Percentiles rank a stretch among this genome's conserved stretches.
Conservation (phyloP, 2,113 vertebrate genomes). For the Ammodytes dubius region DNA sequence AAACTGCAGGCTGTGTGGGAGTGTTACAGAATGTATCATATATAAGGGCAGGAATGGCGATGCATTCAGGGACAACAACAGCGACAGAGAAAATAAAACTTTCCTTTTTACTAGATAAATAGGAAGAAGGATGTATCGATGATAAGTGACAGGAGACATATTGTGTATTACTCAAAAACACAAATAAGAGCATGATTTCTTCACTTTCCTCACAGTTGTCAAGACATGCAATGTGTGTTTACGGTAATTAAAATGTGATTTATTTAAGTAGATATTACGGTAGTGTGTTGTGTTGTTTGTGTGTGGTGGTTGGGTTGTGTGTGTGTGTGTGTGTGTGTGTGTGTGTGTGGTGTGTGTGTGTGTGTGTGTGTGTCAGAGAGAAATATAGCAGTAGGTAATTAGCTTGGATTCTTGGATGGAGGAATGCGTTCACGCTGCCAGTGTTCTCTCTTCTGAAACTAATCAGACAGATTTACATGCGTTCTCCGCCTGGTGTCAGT, state of each 20-base stretch:
- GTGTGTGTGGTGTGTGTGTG: too few relatives aligned
- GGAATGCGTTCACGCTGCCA: not conserved
- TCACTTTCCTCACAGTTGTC: not conserved
- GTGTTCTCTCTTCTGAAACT: slow-evolving; percentile 41
- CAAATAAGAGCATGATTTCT: not conserved
- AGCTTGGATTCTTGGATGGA: slow-evolving; percentile 32
- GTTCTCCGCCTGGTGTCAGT: slow-evolving; percentile 22
- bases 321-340: too few relatives aligned
- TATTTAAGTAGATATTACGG: too few relatives aligned
- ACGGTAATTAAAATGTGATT: not conserved
- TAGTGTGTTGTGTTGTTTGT: too few relatives aligned
- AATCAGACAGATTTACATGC: slow-evolving; percentile 55
- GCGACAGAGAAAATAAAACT: not conserved
- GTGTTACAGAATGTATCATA: not conserved
- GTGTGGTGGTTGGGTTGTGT: too few relatives aligned
- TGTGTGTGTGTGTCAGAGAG: not conserved
- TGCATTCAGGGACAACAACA: not conserved
- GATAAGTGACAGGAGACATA: not conserved
- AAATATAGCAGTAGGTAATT: slow-evolving; percentile 29
- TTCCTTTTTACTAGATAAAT: not conserved
- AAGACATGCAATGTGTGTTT: not conserved
- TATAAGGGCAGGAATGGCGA: not conserved
- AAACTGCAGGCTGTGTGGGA: not conserved
- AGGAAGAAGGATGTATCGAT: not conserved
- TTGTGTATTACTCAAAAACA: not conserved